Evolutionary conservation across 2,797 vertebrate genomes (phyloP).

Genomic region (Geotrypetes seraphini): DNA sequence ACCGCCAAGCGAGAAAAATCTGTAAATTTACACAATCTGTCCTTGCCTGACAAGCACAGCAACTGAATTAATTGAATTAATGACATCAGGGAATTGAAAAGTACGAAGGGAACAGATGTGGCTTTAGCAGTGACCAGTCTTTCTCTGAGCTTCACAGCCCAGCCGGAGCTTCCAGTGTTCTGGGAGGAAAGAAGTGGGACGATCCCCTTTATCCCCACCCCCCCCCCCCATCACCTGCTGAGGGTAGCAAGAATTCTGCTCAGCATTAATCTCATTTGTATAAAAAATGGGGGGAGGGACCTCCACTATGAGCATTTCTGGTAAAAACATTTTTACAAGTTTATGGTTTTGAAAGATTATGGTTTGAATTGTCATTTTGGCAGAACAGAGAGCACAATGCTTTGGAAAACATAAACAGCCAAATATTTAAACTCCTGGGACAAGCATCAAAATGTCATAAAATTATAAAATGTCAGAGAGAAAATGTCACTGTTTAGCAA

Average conservation of each 20-base stretch:
- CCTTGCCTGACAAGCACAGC: constrained; percentile 3
- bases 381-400: background rate
- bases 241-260: constrained; percentile 1
- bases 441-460: background rate
- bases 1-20: background rate
- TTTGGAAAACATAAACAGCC: background rate
- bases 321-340: background rate
- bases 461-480: background rate
- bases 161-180: no score
- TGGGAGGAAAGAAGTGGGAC: background rate
- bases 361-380: background rate
- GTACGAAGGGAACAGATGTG: background rate
- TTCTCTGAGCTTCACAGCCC: no score
- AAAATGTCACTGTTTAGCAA: no score
- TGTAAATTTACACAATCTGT: background rate
- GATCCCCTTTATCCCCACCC: no score
- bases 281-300: background rate
- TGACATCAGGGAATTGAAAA: background rate
- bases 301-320: background rate
- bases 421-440: background rate
- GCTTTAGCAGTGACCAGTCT: background rate
- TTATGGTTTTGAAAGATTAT: background rate
- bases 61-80: constrained; percentile 7
- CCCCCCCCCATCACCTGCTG: constrained; percentile 7
- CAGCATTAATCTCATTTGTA: no score